Percentiles rank a stretch among this genome's conserved stretches.
phyloP scores from a whole-genome alignment of 2,888 invertebrate species.

The Eupelmus urozonus region DNA sequence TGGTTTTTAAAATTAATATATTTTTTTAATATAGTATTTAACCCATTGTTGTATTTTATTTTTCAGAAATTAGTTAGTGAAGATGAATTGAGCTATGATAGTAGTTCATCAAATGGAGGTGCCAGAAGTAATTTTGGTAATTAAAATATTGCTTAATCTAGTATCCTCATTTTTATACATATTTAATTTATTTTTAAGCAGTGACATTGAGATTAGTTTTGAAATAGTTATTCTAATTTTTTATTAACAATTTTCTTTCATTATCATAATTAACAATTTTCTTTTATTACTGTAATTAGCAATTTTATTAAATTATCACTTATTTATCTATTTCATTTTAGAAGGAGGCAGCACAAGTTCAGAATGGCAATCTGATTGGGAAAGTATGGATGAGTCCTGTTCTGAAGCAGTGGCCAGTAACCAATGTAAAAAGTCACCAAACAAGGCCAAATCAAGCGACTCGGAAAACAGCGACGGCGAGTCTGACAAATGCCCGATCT shows the following conservation, averaged over 20 bases:
- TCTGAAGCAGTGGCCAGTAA: constrained; percentile 50
- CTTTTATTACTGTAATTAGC: background rate
- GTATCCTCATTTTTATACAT: no score
- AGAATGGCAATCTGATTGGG: constrained; percentile 75
- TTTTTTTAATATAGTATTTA: constrained; percentile 2
- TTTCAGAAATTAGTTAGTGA: constrained; percentile 66
- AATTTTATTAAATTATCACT: constrained; percentile 7
- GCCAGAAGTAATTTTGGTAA: constrained; percentile 61
- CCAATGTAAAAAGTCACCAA: constrained; percentile 52
- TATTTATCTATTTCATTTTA: constrained; percentile 52
- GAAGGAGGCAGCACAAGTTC: constrained; percentile 65
- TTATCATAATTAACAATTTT: background rate
- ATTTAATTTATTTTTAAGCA: no score
- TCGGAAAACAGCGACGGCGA: constrained; percentile 83
- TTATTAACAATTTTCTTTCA: constrained; percentile 27
- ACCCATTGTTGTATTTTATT: constrained; percentile 30
- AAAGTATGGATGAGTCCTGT: constrained; percentile 67
- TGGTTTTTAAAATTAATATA: background rate
- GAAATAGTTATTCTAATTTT: no score
- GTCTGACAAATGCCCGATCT: constrained; percentile 93
- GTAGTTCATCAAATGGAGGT: constrained; percentile 62
- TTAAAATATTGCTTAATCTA: background rate
- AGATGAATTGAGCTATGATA: constrained; percentile 64
- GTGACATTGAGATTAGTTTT: background rate
- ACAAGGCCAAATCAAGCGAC: constrained; percentile 56